Percentiles rank a stretch among this genome's conserved stretches.
Evolutionary conservation across 2,888 invertebrate species (phyloP).

Genomic region (Baccha elongata): DNA sequence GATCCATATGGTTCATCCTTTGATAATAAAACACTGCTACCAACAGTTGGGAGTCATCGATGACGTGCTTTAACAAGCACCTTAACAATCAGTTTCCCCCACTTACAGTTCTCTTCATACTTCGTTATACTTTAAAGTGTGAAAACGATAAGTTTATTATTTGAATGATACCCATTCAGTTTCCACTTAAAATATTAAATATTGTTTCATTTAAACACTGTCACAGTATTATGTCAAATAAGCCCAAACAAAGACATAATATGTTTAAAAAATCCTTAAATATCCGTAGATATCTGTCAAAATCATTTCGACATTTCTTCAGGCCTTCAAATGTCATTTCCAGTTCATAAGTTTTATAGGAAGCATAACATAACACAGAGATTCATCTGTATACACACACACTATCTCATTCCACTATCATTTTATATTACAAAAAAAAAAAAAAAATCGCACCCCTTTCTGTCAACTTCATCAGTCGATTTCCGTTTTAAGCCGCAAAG

Average conservation of each 20-base stretch:
- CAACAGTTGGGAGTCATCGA: too few species aligned
- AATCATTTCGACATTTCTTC: constrained; percentile 3
- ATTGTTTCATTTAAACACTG: too few species aligned
- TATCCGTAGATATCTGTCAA: background rate
- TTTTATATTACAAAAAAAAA: background rate
- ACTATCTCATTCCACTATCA: background rate
- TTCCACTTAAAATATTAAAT: too few species aligned
- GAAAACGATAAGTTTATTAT: too few species aligned
- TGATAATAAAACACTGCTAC: too few species aligned
- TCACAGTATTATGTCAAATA: too few species aligned
- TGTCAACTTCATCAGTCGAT: constrained; percentile 25
- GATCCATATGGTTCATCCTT: too few species aligned
- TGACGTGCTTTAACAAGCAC: too few species aligned
- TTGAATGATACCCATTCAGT: too few species aligned
- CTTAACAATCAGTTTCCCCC: too few species aligned
- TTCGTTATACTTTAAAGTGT: too few species aligned
- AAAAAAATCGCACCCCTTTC: background rate
- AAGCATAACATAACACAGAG: background rate
- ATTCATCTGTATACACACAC: background rate
- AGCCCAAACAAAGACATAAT: background rate
- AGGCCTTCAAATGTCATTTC: constrained; percentile 4
- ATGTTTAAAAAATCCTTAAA: background rate
- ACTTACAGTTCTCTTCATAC: too few species aligned
- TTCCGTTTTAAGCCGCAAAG: constrained; percentile 56
- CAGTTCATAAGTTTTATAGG: constrained; percentile 17